Evolutionary conservation across 2,797 vertebrate genomes (phyloP), one percentile per base, ranked within the genome.

Genomic region (Peromyscus aztecus): DNA sequence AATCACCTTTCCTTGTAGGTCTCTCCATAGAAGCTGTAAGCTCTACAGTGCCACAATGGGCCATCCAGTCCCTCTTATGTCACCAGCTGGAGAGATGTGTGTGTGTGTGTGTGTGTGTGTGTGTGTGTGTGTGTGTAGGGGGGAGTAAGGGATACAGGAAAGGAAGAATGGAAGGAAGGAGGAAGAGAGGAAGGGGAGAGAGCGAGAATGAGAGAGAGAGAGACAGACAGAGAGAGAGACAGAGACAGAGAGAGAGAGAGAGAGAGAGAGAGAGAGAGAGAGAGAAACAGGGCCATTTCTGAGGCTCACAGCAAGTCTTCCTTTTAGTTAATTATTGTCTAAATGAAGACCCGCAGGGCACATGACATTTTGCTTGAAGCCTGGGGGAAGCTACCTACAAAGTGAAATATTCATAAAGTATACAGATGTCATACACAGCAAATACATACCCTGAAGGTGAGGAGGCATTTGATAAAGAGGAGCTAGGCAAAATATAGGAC

Each of bases 301-400:
- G 65, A 78, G 82, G 76, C 71, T 95, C 91, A 77, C 92, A 95
- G 94, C 94, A 94, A 31, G 96, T 78, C 65, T 16, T 94, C n/a
- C 67, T 84, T 94, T 96, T 88, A 97, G 94, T 96, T 97, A 97
- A 97, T 97, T 97, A 88, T 93, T 94, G 88, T 88, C 86, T 96
- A 96, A 96, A 97, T 85, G 92, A 97, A 96, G 87, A 76, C 92
- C 96, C 0, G 0, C 59, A 59, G 96, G 92, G 91, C 83, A 94
- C 80, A 78, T 85, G 94, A 46, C 86, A 95, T 97, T 97, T 94
- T 96, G 87, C 65, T 94, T 94, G 86, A 43, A 95, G 91, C 96
- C 95, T 94, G 80, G 37, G 92, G 92, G 84, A 95, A 73, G 76
- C 76, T 87, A 86, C 80, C 97, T 94, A 91, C 92, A 97, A 86